Base-by-base conservation (phyloP, 2,797 vertebrate species). In the Hyperoplus immaculatus region DNA sequence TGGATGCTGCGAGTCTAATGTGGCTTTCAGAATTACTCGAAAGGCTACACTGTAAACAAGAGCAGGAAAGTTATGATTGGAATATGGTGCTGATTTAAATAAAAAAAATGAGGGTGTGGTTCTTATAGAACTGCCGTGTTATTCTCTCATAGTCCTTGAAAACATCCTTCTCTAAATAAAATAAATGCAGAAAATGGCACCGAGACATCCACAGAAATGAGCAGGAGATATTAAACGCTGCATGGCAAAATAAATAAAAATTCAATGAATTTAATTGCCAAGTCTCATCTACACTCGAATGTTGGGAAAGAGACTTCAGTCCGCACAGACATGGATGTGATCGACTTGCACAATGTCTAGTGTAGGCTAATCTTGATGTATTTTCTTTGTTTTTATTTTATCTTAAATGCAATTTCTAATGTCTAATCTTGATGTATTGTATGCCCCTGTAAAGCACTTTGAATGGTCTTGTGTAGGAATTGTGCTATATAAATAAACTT, bases 11-110 rank as follows among this genome's bases (percentile, higher is more conserved):
- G 4, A 67, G 80, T 54, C 47, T 67, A 67, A 65, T 75, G 68
- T 21, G 82, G 80, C 70, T 80, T 65, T 61, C 49, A 82, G 77
- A 85, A 82, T 91, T 81, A 90, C 82, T 92, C 16, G 51, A 89
- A 85, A 84, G 82, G 39, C 66, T 14, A 50, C 16, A 8, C 63
- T 0, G 41, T 14, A 67, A 78, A 76, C 1, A 47, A 83, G 58
- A 76, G 68, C 53, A 63, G 70, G 18, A 15, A 51, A 8, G 56
- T 15, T 56, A n/a, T 78, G 29, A 61, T 29, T 62, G 67, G 61
- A 11, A 46, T 36, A 83, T 69, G 65, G 57, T 60, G n/a, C 73
- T 56, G 67, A 81, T 81, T 86, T 82, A 60, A 82, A 83, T 60
- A 67, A 74, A 41, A 41, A 77, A 29, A 59, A 64, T 38, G 42